Evolutionary conservation across 2,113 vertebrate species (phyloP).

Genomic region (Grus americana): DNA sequence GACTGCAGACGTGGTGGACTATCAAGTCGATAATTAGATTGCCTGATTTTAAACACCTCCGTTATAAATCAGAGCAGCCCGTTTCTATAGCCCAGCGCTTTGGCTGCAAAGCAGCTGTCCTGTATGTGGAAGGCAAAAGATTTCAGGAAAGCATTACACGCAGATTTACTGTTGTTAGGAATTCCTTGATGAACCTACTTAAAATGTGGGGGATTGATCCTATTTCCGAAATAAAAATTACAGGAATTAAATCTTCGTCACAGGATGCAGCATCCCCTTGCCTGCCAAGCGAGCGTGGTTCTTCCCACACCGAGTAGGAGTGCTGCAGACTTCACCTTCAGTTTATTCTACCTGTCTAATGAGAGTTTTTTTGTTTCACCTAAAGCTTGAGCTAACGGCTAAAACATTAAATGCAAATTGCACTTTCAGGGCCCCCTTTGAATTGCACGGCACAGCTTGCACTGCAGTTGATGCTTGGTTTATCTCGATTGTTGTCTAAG

Average conservation of each 20-base stretch:
- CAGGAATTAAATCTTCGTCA: not conserved
- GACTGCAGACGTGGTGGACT: constrained; percentile 7
- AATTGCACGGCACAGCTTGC: not conserved
- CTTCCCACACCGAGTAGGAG: not conserved
- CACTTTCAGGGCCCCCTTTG: not conserved
- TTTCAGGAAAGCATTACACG: not conserved
- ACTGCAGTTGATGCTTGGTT: not conserved
- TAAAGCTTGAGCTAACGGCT: not conserved
- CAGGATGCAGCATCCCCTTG: not conserved
- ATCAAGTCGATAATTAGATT: constrained; percentile 20
- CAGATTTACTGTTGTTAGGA: not conserved
- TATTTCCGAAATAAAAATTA: not conserved
- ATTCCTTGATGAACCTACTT: not conserved
- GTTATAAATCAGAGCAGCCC: constrained; percentile 10
- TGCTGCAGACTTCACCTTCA: not conserved
- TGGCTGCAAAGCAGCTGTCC: not conserved
- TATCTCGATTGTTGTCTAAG: not conserved
- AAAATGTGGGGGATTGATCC: not conserved
- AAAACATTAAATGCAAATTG: not conserved
- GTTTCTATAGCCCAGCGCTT: not conserved
- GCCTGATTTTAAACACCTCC: not conserved
- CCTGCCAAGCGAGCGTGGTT: not conserved
- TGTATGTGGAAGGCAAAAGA: not conserved
- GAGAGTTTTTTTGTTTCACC: not conserved
- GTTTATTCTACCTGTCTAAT: not conserved